A percentile compares a stretch with the other conserved stretches of the same genome.
These are phyloP conservation scores for Stomorhina lunata DNA, from an alignment of 2,888 invertebrate species.

Conservation along the genomic window DNA sequence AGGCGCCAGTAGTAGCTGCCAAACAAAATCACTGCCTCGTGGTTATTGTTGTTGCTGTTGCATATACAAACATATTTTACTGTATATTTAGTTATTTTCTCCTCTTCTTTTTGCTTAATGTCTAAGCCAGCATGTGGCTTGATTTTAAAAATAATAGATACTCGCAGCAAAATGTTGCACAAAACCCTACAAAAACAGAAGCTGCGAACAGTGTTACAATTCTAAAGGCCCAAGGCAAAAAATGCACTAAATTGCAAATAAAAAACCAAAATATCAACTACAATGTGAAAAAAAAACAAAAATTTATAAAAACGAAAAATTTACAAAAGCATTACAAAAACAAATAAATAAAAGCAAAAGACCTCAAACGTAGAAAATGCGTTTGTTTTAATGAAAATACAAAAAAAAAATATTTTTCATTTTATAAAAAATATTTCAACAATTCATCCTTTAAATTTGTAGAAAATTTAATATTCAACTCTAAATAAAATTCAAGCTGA, in stretches of 20 bases:
- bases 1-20: conserved; percentile 22
- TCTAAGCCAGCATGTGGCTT: not conserved
- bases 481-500: too few species aligned
- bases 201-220: not conserved
- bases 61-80: too few species aligned
- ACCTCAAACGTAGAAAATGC: not conserved
- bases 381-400: not conserved
- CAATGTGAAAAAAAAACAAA: conserved; percentile 14
- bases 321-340: not conserved
- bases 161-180: not conserved
- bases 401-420: too few species aligned
- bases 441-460: too few species aligned
- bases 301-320: not conserved
- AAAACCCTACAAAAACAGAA: not conserved
- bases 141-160: not conserved
- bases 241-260: conserved; percentile 19
- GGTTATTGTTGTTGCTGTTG: not conserved
- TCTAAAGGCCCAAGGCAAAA: conserved; percentile 24
- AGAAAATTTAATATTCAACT: too few species aligned
- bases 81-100: not conserved
- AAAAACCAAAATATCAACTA: not conserved
- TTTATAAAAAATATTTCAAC: too few species aligned
- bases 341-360: not conserved
- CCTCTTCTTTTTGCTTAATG: not conserved
- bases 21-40: not conserved